Evolutionary conservation across 1,140 invertebrate genomes (phyloP).

Genomic region (Radopholus similis): DNA sequence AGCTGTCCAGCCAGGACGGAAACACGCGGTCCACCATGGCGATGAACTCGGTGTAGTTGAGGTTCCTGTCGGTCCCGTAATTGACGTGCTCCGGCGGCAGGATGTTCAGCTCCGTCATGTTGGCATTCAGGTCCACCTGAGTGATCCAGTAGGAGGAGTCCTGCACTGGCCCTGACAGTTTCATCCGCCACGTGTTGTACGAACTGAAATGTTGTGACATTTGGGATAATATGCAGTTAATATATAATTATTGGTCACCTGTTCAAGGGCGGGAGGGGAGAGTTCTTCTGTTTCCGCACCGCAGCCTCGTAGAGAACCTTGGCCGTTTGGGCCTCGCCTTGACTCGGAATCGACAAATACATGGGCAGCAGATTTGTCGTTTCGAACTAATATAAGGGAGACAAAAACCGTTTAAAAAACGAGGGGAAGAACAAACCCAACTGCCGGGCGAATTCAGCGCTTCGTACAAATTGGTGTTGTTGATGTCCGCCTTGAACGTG

Average conservation of each 20-base stretch:
- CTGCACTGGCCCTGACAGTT: not conserved
- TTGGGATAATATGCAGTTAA: too few species aligned
- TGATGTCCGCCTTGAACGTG: not conserved
- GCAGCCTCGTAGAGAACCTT: slow-evolving; percentile 9
- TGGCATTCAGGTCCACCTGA: slow-evolving; percentile 17
- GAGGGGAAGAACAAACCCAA: not conserved
- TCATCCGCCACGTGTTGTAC: slow-evolving; percentile 15
- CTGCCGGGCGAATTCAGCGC: not conserved
- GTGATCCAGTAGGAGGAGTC: slow-evolving; percentile 16
- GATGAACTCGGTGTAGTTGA: slow-evolving; percentile 53
- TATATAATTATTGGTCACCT: not conserved
- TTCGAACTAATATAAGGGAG: slow-evolving; percentile 15
- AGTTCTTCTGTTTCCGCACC: not conserved
- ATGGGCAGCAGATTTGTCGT: slow-evolving; percentile 33
- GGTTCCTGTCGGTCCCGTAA: slow-evolving; percentile 11
- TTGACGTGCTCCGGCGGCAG: slow-evolving; percentile 19
- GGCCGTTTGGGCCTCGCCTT: slow-evolving; percentile 49
- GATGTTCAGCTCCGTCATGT: not conserved
- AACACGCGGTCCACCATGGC: slow-evolving; percentile 59
- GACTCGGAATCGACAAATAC: slow-evolving; percentile 48
- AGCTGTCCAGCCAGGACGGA: slow-evolving; percentile 47
- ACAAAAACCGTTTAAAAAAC: not conserved
- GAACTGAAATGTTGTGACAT: too few species aligned
- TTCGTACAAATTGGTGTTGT: not conserved
- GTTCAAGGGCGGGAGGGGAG: not conserved